Evolutionary conservation across 2,888 invertebrate genomes (phyloP).

Genomic region (Scaptomyza reducta): DNA sequence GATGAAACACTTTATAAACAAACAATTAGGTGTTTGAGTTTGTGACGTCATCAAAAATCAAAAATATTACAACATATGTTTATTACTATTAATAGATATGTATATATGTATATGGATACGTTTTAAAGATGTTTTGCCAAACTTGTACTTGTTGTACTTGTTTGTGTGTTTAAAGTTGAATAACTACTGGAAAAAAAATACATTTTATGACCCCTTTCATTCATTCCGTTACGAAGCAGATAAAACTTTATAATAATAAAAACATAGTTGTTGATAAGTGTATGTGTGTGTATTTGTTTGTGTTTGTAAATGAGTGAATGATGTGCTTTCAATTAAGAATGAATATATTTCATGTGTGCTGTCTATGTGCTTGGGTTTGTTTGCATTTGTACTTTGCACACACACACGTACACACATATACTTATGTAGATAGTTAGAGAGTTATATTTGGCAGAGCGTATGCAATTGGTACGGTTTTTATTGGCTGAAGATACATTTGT

Average conservation of each 20-base stretch:
- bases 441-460: constrained; percentile 16
- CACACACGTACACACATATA: neutral
- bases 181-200: constrained; percentile 52
- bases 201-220: constrained; percentile 60
- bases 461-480: neutral
- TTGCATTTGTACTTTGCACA: constrained; percentile 3
- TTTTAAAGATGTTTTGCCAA: neutral
- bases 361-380: constrained; percentile 29
- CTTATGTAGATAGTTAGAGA: constrained; percentile 4
- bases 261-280: constrained; percentile 15
- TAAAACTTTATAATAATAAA: constrained; percentile 64
- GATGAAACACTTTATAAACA: neutral
- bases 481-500: neutral
- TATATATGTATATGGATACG: neutral
- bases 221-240: constrained; percentile 60
- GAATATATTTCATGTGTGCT: constrained; percentile 50
- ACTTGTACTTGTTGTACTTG: constrained; percentile 15
- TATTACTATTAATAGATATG: constrained; percentile 1
- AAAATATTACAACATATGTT: neutral
- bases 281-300: constrained; percentile 19
- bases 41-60: neutral
- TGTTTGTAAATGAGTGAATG: constrained; percentile 39
- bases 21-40: neutral
- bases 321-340: constrained; percentile 71
- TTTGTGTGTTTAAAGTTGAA: constrained; percentile 25